These are phyloP conservation scores for Calycopis cecrops DNA, from an alignment of 1,140 invertebrate species.

Conservation along the genomic window DNA sequence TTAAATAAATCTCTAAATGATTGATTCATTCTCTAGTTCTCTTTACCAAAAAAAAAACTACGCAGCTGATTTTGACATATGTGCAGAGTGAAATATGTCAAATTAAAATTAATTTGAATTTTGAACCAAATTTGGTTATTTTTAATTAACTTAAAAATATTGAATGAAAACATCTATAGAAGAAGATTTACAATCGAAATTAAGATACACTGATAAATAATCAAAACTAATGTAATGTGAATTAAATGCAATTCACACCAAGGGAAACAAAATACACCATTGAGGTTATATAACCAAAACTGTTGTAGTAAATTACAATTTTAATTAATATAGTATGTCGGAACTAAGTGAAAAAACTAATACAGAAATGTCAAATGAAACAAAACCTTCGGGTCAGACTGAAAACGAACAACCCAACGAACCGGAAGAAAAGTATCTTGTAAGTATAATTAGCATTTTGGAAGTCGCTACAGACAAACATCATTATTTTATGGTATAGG, in stretches of 20 bases:
- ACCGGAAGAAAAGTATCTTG: conserved; percentile 50
- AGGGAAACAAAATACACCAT: neutral
- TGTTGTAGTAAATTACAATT: neutral
- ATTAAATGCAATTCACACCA: too few species aligned
- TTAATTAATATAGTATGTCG: conserved; percentile 1
- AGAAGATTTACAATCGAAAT: too few species aligned
- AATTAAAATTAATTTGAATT: too few species aligned
- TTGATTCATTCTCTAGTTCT: too few species aligned
- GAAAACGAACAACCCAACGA: conserved; percentile 17
- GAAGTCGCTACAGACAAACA: neutral
- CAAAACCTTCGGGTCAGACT: conserved; percentile 1
- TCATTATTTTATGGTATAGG: too few species aligned
- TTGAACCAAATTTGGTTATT: too few species aligned
- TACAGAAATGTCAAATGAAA: conserved; percentile 3
- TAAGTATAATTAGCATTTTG: conserved; percentile 24
- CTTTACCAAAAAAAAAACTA: neutral
- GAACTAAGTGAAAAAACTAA: neutral
- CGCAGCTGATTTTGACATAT: conserved; percentile 12
- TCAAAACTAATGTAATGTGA: too few species aligned
- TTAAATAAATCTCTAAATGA: too few species aligned
- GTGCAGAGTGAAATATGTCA: too few species aligned
- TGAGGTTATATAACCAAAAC: conserved; percentile 14
- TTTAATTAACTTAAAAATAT: too few species aligned
- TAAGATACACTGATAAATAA: too few species aligned
- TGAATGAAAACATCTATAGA: too few species aligned